Percentiles rank a stretch among this genome's conserved stretches.
phyloP scores from a whole-genome alignment of 2,797 vertebrate species.

The Pogonophryne albipinna region DNA sequence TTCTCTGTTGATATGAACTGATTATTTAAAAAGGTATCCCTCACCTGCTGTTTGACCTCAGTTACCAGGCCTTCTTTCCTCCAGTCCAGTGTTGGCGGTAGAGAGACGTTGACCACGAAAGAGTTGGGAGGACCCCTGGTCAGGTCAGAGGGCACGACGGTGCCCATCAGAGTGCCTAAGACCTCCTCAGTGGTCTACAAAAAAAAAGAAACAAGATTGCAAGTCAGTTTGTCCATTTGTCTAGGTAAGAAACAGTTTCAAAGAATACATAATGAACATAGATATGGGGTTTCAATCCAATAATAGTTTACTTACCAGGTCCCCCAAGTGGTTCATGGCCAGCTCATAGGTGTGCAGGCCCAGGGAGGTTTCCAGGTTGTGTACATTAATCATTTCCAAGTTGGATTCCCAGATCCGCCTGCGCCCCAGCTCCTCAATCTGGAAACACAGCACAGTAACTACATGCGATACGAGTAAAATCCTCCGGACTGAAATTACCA shows the following conservation, averaged over 20 bases:
- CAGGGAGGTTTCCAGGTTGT: conserved; percentile 73
- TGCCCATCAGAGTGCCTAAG: conserved; percentile 18
- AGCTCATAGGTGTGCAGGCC: conserved; percentile 76
- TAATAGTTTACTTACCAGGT: conserved; percentile 66
- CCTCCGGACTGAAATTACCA: neutral
- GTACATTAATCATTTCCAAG: conserved; percentile 74
- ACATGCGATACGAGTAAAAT: neutral
- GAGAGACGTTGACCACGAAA: neutral
- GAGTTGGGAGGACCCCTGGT: conserved; percentile 16
- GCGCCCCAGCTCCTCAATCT: conserved; percentile 74
- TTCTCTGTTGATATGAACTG: neutral
- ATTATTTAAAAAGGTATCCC: neutral
- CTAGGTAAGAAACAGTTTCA: neutral
- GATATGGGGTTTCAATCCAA: neutral
- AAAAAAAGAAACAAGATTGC: neutral
- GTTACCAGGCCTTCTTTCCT: conserved; percentile 70
- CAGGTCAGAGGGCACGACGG: conserved; percentile 52
- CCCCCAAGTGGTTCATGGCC: conserved; percentile 79
- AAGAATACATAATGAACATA: neutral
- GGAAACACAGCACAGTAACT: neutral
- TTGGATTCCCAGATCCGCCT: conserved; percentile 76
- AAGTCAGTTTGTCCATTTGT: neutral
- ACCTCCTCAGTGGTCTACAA: conserved; percentile 67
- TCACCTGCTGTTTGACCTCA: conserved; percentile 77
- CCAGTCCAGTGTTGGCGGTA: conserved; percentile 70